Base-by-base conservation (phyloP, 2,113 vertebrate species). In the Gymnocephalus cernua region DNA sequence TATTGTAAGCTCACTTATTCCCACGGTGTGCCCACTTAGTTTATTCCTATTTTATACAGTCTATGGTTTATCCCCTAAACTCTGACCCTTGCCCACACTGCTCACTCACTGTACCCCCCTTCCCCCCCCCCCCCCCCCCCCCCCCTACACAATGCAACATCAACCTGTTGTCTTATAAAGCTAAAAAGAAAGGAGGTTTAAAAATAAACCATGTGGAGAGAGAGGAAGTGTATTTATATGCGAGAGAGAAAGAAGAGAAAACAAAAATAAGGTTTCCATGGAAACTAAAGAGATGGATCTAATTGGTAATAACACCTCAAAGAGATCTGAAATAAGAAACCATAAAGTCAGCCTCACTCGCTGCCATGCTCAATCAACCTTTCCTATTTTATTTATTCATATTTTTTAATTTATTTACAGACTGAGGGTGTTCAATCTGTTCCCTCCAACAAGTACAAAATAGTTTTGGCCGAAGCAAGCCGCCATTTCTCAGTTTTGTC, bases 211-310 rank as follows among this genome's bases (percentile, higher is more conserved):
- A 47, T 27, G 61, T 62, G 32, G 77, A 58, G 54, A 27, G 51
- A 69, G 61, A 29, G 44, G 12, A 54, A 29, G 78, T 77, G 80
- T 88, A 76, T 91, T 84, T 85, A 72, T 87, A 48, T 80, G 82
- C 25, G 18, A 51, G 80, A 71, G 79, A 81, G 48, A 77, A 84
- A 85, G 73, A 87, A 63, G 56, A 67, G 41, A 54, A 68, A 41
- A 41, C 38, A 10, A 41, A 80, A 88, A 76, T 81, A 74, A 77
- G 47, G 94, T 94, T 90, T 86, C 93, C 89, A 93, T 94, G 92
- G 94, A 93, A 94, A 95, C 93, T 90, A 92, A 90, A 87, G 80
- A 82, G 74, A 89, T 93, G 79, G 76, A 74, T 91, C 84, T 88
- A 85, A 91, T 92, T 89, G 85, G 85, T 62, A 88, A 81, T 80